Evolutionary conservation across 1,140 invertebrate genomes (phyloP).

Genomic region (Drosophila sturtevanti): DNA sequence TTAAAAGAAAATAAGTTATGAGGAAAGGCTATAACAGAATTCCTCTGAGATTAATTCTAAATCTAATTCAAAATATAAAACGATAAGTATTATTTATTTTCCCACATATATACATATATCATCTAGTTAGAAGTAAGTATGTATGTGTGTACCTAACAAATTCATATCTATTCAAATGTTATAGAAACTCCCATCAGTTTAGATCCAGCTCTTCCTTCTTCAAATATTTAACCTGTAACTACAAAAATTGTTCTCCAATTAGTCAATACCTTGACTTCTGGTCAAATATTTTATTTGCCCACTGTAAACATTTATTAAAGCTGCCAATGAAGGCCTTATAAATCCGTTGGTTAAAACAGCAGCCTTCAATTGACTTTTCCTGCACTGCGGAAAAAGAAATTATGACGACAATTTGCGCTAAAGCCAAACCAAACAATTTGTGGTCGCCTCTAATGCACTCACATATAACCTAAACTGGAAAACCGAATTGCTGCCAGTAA

Average conservation of each 20-base stretch:
- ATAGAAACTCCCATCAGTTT: too few species aligned
- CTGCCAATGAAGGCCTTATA: conserved; percentile 13
- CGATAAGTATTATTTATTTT: too few species aligned
- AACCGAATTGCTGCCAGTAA: conserved; percentile 21
- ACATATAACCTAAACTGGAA: conserved; percentile 55
- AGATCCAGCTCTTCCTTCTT: too few species aligned
- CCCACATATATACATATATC: too few species aligned
- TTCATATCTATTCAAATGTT: too few species aligned
- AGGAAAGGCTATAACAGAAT: too few species aligned
- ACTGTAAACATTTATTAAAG: background rate
- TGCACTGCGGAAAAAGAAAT: conserved; percentile 47
- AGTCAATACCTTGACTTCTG: background rate
- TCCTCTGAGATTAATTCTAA: too few species aligned
- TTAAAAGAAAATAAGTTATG: too few species aligned
- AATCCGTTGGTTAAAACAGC: conserved; percentile 27
- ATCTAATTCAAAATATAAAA: too few species aligned
- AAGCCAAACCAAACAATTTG: conserved; percentile 76
- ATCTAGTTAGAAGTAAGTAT: too few species aligned
- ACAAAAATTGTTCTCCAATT: background rate
- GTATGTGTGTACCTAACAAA: too few species aligned
- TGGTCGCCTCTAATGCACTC: conserved; percentile 76
- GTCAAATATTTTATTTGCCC: background rate
- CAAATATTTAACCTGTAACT: too few species aligned
- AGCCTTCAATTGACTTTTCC: conserved; percentile 21
- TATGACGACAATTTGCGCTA: conserved; percentile 75